Base-by-base conservation (phyloP, 2,113 vertebrate species). In the Halcyon senegalensis region DNA sequence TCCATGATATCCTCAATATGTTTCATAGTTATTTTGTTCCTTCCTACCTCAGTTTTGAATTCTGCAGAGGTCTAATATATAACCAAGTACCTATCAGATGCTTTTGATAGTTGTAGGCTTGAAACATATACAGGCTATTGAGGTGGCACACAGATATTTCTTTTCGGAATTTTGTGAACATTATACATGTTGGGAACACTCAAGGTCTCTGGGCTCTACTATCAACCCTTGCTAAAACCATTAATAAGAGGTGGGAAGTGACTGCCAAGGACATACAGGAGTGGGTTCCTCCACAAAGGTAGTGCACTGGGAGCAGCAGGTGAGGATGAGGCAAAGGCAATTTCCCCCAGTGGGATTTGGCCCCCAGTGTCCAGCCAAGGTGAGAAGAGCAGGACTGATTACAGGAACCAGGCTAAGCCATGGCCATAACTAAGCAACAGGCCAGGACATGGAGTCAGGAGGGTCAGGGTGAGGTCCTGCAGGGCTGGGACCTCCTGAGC, bases 211-310 rank as follows among this genome's bases (percentile, higher is more conserved):
- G 11, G 73, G 30, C 7, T 77, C 27, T 37, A n/a, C 4, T 31
- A 30, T 21, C 12, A 73, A 10, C 3, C 15, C 18, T 43, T 60
- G 5, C 33, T 72, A 60, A 94, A 85, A 31, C 19, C 5, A 10
- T 55, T 55, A 43, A 17, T 53, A 81, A 33, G 30, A 67, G 31
- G 6, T 72, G 7, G 11, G 44, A 82, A 7, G 25, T 35, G 46
- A 33, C 46, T 56, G 59, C 15, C 72, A n/a, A 20, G 16, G 23
- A 56, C 0, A 3, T 41, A 37, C 7, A 55, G 16, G 21, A 77
- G 15, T 18, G 11, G 11, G 28, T 0, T 64, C 6, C 25, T 15
- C 3, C 3, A 10, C 4, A 15, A 53, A 3, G 15, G 66, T 3
- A 3, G 8, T 43, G 9, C 87, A 4, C 13, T 46, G 37, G 13